Percentiles rank a stretch among this genome's conserved stretches.
phyloP scores from a whole-genome alignment of 2,888 invertebrate species.

The Petrophora chlorosata region DNA sequence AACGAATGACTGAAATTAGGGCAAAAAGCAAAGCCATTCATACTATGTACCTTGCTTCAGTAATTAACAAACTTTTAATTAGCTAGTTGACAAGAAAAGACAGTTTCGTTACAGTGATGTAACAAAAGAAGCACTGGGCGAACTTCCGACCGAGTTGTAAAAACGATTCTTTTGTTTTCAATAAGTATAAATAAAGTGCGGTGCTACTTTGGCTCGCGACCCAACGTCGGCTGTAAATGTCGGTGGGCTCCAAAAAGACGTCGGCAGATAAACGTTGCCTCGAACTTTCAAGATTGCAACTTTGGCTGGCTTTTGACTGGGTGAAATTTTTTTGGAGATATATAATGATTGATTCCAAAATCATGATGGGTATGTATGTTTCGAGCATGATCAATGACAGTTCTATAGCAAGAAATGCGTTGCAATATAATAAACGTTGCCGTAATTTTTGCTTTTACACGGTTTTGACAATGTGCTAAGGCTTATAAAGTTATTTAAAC shows the following conservation, averaged over 20 bases:
- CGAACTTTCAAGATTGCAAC: neutral
- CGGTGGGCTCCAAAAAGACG: neutral
- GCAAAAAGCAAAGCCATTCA: conserved; percentile 7
- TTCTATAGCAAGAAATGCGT: too few relatives aligned
- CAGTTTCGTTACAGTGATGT: conserved; percentile 15
- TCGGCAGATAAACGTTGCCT: neutral
- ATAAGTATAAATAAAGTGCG: conserved; percentile 6
- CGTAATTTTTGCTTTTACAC: too few relatives aligned
- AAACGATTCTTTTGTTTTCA: conserved; percentile 3
- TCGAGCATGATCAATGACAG: too few relatives aligned
- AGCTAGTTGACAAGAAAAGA: conserved; percentile 1
- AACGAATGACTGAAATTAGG: neutral
- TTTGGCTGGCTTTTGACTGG: too few relatives aligned
- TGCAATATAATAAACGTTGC: too few relatives aligned
- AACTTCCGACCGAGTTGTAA: conserved; percentile 7
- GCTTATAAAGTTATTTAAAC: too few relatives aligned
- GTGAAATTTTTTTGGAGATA: too few relatives aligned
- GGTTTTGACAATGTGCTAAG: too few relatives aligned
- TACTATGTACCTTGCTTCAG: conserved; percentile 1
- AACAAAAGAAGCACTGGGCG: conserved; percentile 1
- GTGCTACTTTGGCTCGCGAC: conserved; percentile 2
- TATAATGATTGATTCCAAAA: too few relatives aligned
- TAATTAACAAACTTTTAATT: conserved; percentile 16
- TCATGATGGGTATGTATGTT: too few relatives aligned
- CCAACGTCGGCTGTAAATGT: neutral